A percentile compares a stretch with the other conserved stretches of the same genome.
Conservation (phyloP, 2,113 vertebrate genomes). For the Danionella cerebrum region DNA sequence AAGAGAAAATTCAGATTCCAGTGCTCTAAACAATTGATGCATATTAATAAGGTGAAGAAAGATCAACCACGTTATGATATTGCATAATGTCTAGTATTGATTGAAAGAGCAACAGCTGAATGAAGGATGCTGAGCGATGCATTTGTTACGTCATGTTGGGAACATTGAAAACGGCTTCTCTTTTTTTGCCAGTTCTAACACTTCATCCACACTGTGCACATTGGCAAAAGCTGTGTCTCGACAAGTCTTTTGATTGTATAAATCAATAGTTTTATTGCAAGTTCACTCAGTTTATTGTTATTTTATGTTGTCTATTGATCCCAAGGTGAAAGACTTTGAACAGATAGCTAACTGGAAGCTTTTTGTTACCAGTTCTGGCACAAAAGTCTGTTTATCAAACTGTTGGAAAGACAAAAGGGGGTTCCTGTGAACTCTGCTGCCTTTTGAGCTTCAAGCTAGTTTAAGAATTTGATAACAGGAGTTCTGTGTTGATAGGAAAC, state of each 20-base stretch:
- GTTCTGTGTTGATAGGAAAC: no score
- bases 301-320: constrained; percentile 9
- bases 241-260: constrained; percentile 36
- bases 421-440: no score
- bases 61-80: constrained; percentile 18
- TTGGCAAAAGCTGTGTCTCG: constrained; percentile 26
- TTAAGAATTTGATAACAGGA: no score
- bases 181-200: constrained; percentile 5
- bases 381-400: no score
- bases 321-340: neutral
- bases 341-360: neutral
- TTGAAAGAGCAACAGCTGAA: constrained; percentile 10
- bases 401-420: no score
- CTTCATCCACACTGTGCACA: constrained; percentile 18
- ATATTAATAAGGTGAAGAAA: neutral
- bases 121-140: neutral
- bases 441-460: no score
- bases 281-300: constrained; percentile 6
- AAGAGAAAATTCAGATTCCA: constrained; percentile 11
- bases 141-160: constrained; percentile 9
- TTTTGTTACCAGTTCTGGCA: neutral
- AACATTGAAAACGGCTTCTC: neutral
- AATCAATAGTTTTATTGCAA: constrained; percentile 10
- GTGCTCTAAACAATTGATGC: constrained; percentile 7
- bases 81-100: constrained; percentile 35